These are phyloP conservation scores for Lasioglossum calceatum DNA, from an alignment of 2,888 invertebrate species.

Conservation along the genomic window DNA sequence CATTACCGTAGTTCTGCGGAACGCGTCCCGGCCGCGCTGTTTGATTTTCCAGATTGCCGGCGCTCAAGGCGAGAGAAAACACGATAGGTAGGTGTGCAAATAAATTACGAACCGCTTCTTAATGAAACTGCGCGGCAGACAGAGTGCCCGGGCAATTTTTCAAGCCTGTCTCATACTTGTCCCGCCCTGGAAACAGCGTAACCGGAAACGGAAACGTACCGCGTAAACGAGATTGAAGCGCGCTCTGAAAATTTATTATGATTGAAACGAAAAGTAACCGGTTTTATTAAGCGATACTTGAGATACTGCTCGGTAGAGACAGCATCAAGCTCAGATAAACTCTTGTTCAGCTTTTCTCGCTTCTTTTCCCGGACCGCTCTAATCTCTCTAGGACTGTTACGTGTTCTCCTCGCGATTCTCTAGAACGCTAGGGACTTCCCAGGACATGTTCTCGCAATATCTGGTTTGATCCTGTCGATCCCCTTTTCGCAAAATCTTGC, in stretches of 20 bases:
- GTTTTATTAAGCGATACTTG: constrained; percentile 7
- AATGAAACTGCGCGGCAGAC: constrained; percentile 76
- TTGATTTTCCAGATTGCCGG: constrained; percentile 31
- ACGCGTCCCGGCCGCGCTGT: background rate
- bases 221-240: constrained; percentile 34
- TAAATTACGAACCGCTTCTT: constrained; percentile 78
- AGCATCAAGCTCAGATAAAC: background rate
- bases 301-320: background rate
- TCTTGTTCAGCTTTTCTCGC: background rate
- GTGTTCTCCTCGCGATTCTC: background rate
- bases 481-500: background rate
- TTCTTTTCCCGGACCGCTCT: background rate
- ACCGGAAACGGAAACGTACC: constrained; percentile 43
- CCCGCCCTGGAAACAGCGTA: constrained; percentile 41
- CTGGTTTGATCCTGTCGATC: background rate
- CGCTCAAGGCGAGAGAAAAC: background rate
- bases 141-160: constrained; percentile 72
- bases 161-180: constrained; percentile 77
- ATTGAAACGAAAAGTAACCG: background rate
- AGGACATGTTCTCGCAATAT: background rate
- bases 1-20: background rate
- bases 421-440: background rate
- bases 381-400: background rate
- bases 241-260: background rate
- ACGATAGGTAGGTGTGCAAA: constrained; percentile 67